Conservation (phyloP, 2,797 vertebrate species). For the Thunnus albacares region DNA sequence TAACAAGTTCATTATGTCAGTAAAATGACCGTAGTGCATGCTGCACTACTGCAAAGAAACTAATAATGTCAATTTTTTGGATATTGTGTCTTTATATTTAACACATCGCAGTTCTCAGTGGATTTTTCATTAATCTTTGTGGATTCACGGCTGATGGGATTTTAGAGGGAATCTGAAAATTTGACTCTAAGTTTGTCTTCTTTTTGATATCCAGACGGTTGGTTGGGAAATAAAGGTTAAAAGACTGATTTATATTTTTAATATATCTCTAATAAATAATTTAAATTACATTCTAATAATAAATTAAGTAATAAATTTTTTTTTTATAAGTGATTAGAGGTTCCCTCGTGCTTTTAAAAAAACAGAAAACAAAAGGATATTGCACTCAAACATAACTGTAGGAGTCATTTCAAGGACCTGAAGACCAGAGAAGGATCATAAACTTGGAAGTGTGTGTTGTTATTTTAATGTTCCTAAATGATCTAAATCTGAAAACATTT, state of each 20-base stretch:
- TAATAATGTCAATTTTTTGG: too few species aligned
- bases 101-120: neutral
- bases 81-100: neutral
- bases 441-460: neutral
- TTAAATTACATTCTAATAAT: neutral
- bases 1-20: constrained; percentile 18
- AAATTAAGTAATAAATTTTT: neutral
- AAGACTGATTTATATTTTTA: neutral
- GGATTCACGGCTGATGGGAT: neutral
- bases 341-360: neutral
- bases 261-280: constrained; percentile 8
- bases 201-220: too few species aligned
- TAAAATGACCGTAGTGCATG: neutral
- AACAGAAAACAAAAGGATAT: neutral
- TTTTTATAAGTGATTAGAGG: constrained; percentile 3
- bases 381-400: neutral
- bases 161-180: neutral
- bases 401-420: neutral
- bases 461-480: neutral
- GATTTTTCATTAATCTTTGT: neutral
- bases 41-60: neutral
- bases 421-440: neutral
- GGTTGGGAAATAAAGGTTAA: neutral
- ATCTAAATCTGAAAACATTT: neutral
- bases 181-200: neutral